Percentiles rank a stretch among this genome's conserved stretches.
Conservation (phyloP, 2,888 invertebrate genomes). For the Polylopha cassiicola region DNA sequence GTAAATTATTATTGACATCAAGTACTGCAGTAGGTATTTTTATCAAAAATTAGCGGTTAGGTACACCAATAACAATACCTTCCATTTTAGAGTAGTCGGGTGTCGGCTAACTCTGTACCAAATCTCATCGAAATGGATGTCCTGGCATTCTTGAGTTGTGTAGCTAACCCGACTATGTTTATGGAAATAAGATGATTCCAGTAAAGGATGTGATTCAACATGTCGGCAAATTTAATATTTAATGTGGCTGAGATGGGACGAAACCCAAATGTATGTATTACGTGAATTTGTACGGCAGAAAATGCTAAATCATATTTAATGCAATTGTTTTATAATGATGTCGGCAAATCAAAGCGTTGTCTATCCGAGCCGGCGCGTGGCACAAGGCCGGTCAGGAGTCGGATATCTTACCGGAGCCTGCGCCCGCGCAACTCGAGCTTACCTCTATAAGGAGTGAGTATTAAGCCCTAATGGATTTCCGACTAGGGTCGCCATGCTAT, state of each 20-base stretch:
- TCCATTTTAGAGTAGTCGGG: not conserved
- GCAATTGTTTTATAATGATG: slow-evolving; percentile 39
- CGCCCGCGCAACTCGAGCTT: slow-evolving; percentile 31
- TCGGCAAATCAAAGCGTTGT: slow-evolving; percentile 50
- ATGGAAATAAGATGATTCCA: no score
- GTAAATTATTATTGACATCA: no score
- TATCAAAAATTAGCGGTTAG: no score
- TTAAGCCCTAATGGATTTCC: slow-evolving; percentile 47
- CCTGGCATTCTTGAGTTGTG: no score
- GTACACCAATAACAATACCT: not conserved
- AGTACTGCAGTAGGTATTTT: no score
- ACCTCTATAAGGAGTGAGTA: slow-evolving; percentile 49
- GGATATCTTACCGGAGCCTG: slow-evolving; percentile 48
- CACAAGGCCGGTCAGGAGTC: slow-evolving; percentile 69
- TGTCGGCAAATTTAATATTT: no score
- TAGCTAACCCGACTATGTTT: no score
- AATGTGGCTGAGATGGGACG: no score
- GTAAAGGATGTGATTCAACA: no score
- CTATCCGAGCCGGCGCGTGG: slow-evolving; percentile 58
- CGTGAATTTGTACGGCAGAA: no score
- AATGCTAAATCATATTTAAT: no score
- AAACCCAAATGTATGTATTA: no score
- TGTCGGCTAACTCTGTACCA: not conserved
- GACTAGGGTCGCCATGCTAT: slow-evolving; percentile 8
- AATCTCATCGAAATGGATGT: not conserved